Evolutionary conservation across 2,797 vertebrate species (phyloP).

Genomic region (Xiphophorus birchmanni): DNA sequence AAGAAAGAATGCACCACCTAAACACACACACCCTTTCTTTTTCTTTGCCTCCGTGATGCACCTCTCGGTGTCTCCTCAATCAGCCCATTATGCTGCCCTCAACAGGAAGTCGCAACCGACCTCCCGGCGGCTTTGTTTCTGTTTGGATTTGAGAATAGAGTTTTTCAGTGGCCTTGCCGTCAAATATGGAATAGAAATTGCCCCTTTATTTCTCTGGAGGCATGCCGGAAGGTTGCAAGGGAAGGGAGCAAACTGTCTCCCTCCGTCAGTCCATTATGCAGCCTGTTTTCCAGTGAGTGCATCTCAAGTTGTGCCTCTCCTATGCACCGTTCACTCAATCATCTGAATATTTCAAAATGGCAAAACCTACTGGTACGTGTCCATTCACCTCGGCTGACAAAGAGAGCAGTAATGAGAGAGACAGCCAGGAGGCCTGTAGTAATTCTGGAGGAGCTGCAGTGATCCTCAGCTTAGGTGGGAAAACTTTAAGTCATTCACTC

Average conservation of each 20-base stretch:
- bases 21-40: conserved; percentile 38
- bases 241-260: conserved; percentile 36
- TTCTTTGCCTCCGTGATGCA: conserved; percentile 52
- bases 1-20: conserved; percentile 74
- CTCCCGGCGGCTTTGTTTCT: conserved; percentile 99
- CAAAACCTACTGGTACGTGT: not conserved
- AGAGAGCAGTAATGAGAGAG: not conserved
- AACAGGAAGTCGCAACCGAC: conserved; percentile 89
- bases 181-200: conserved; percentile 99
- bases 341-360: not conserved
- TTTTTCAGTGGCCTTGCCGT: conserved; percentile 92
- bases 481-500: not conserved
- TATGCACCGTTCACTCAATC: conserved; percentile 68
- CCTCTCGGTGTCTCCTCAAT: conserved; percentile 82
- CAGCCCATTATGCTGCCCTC: conserved; percentile 93
- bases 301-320: conserved; percentile 88
- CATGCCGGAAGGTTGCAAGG: conserved; percentile 35
- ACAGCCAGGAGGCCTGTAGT: not conserved
- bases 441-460: not conserved
- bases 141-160: conserved; percentile 99
- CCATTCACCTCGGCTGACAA: not conserved
- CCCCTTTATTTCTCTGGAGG: conserved; percentile 98
- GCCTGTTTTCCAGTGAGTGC: conserved; percentile 99
- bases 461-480: not conserved
- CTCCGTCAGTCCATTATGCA: conserved; percentile 92